Evolutionary conservation across 2,113 vertebrate genomes (phyloP).

Genomic region (Sinocyclocheilus anshuiensis): DNA sequence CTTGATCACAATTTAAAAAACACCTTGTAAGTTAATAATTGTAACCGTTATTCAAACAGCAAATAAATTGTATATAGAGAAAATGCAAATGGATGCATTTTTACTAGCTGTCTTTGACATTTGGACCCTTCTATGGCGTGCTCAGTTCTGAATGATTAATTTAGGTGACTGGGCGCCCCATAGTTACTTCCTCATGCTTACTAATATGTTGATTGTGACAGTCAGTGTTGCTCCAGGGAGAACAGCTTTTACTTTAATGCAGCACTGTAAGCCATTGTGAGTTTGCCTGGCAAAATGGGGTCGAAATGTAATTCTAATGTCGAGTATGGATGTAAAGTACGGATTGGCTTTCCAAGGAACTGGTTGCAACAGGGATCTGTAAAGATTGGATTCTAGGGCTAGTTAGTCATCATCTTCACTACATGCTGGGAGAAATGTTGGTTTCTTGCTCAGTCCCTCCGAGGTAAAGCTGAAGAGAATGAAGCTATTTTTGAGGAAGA

Average conservation of each 20-base stretch:
- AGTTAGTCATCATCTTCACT: conserved; percentile 42
- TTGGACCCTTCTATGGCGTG: not conserved
- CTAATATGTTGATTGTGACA: conserved; percentile 16
- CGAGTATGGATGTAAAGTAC: not conserved
- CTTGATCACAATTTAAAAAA: not conserved
- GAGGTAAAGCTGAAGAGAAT: conserved; percentile 39
- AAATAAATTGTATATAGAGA: not conserved
- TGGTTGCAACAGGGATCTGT: conserved; percentile 15
- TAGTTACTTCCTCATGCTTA: conserved; percentile 22
- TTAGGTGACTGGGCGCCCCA: not conserved
- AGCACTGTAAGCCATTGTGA: not conserved
- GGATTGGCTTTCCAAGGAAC: conserved; percentile 20
- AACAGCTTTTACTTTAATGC: conserved; percentile 31
- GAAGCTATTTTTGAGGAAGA: conserved; percentile 57
- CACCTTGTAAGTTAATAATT: not conserved
- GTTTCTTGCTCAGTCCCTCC: conserved; percentile 28
- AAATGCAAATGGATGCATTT: not conserved
- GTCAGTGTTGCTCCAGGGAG: not conserved
- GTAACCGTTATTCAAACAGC: not conserved
- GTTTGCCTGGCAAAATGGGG: not conserved
- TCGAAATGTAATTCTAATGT: not conserved
- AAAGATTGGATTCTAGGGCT: conserved; percentile 31
- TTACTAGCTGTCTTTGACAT: not conserved
- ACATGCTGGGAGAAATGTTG: conserved; percentile 16
- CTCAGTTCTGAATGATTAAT: conserved; percentile 16